Evolutionary conservation across 2,113 vertebrate genomes (phyloP), one percentile per base, ranked within the genome.

Genomic region (Lepus timidus): DNA sequence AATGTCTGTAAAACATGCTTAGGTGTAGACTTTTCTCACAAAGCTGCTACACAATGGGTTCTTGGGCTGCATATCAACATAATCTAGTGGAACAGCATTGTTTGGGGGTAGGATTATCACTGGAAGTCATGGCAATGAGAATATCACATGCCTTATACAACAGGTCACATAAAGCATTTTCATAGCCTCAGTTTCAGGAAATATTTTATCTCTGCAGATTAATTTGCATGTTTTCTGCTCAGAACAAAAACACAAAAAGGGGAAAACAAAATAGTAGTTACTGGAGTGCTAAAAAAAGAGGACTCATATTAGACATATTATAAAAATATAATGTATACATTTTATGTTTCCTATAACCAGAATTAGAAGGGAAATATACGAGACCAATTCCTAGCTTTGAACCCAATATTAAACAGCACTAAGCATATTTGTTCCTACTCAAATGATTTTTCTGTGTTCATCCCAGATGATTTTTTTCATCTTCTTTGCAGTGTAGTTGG

Each of bases 221-320:
- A 61, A 91, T 74, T 65, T 90, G 64, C 31, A 6, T 33, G 61
- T 92, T 71, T 88, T 80, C 49, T 88, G n/a, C 3, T 82, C 44
- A 88, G 22, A 87, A 85, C 4, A 67, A 78, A 87, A 70, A 70
- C 52, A 23, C 2, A 82, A 65, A 39, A 44, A 49, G 3, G 0
- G 51, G 64, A 52, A 39, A 44, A 12, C 9, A 55, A 76, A 91
- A 62, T 3, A 64, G 31, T 70, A 39, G 0, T 71, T 85, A 19
- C 85, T 85, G 1, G 4, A 64, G 16, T 93, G 25, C 44, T 44
- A 13, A 92, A 49, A 81, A 12, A 95, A 70, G 33, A 49, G 4
- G 16, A 0, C 12, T 22, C 12, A 79, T 75, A 80, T 52, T 10
- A 25, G 6, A 85, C 12, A 27, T 19, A 64, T 61, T 36, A 70